Percentiles rank a stretch among this genome's conserved stretches.
phyloP scores from a whole-genome alignment of 2,888 invertebrate genomes.

The Spatulosminthurus flaviceps region DNA sequence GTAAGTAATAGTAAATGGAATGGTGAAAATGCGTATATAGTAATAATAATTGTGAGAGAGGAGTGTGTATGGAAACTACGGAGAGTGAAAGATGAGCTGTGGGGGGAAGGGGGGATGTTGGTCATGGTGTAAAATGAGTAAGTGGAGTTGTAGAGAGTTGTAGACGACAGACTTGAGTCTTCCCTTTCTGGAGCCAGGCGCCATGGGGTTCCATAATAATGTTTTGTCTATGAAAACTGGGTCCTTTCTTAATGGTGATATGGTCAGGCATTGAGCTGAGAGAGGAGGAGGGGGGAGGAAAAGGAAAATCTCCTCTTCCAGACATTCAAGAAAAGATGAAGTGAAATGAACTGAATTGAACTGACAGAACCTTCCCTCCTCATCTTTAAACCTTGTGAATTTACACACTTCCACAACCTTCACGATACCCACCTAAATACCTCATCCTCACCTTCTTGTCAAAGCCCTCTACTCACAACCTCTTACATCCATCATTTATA shows the following conservation, averaged over 20 bases:
- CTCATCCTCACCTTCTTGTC: no score
- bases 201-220: constrained; percentile 44
- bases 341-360: constrained; percentile 41
- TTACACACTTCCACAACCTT: constrained; percentile 15
- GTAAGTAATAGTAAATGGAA: neutral
- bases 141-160: constrained; percentile 7
- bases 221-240: constrained; percentile 45
- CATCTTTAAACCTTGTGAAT: constrained; percentile 23
- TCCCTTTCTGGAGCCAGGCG: constrained; percentile 44
- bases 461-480: no score
- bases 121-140: constrained; percentile 36
- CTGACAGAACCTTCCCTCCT: constrained; percentile 42
- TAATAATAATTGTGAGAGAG: neutral
- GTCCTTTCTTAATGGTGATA: constrained; percentile 48
- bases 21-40: neutral
- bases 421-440: no score
- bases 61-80: no score
- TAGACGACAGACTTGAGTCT: constrained; percentile 19
- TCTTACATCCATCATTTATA: no score
- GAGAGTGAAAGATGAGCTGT: constrained; percentile 2
- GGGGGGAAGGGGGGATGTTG: neutral
- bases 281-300: neutral
- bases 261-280: constrained; percentile 25
- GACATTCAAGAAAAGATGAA: no score
- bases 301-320: no score